Conservation (phyloP, 2,888 invertebrate genomes). For the Yponomeuta plumbellus region DNA sequence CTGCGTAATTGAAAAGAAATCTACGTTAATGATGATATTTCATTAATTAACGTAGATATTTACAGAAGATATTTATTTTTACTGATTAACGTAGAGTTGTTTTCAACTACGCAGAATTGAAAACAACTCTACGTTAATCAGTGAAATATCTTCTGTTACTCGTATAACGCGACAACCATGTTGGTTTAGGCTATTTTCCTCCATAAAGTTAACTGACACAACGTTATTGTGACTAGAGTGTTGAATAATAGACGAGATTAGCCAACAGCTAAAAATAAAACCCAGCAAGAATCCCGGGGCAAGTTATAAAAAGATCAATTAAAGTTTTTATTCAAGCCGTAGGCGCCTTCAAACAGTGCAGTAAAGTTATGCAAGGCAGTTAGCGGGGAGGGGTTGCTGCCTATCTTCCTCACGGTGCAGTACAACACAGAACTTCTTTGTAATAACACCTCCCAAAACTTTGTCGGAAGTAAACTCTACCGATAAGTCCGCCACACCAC, state of each 20-base stretch:
- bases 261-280: slow-evolving; percentile 4
- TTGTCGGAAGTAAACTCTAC: slow-evolving; percentile 69
- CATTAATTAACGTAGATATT: too few relatives aligned
- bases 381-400: slow-evolving; percentile 49
- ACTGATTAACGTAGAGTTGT: too few relatives aligned
- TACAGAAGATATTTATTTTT: too few relatives aligned
- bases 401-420: slow-evolving; percentile 67
- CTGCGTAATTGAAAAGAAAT: too few relatives aligned
- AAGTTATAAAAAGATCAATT: slow-evolving; percentile 25
- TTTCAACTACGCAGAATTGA: background rate
- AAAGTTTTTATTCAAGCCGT: slow-evolving; percentile 65
- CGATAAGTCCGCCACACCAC: slow-evolving; percentile 37
- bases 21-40: too few relatives aligned
- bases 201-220: background rate
- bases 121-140: background rate
- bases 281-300: background rate
- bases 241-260: background rate
- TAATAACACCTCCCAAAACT: slow-evolving; percentile 72
- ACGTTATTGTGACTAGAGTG: background rate
- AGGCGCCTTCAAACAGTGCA: slow-evolving; percentile 60
- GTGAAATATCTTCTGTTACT: background rate
- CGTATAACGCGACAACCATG: too few relatives aligned
- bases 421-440: slow-evolving; percentile 70
- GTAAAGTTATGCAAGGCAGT: slow-evolving; percentile 51
- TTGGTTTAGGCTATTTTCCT: background rate